Evolutionary conservation across 2,888 invertebrate species (phyloP), one percentile per base, ranked within the genome.

Genomic region (Calameuta pallipes): DNA sequence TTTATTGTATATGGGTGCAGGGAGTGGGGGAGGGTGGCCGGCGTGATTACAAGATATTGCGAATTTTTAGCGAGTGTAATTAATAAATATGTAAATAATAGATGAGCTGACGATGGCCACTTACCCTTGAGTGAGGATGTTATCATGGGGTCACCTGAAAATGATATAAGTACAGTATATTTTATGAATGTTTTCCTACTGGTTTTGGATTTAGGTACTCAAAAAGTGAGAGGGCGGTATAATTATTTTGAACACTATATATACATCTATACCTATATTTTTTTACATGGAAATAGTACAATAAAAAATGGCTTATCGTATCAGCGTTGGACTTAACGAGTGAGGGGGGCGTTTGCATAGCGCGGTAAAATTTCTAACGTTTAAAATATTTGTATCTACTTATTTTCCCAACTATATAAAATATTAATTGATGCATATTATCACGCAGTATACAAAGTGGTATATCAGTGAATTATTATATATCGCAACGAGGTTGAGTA

Each of bases 141-240:
- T 90, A 91, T 91, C 91, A 91, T 91, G 86, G 91, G 91, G 82
- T 91, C 91, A 90, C 91, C 91, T 91, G 91, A 89, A 91, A 91
- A 90, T 84, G 87, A 90, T 86, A 90, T 82, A 89, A 89, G 84
- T 89, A 89, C 85, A 90, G 56, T 56, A 85, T 90, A 88, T 87
- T 88, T 88, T 84, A 83, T 88, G 84, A 87, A 85, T 82, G 85
- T 87, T 80, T 23, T 23, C 56, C 23, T 9, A 23, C 9, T 56
- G 56, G 2, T 15, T 56, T 56, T 56, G 23, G 0, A 56, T 56
- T 56, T 23, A n/a, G n/a, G n/a, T n/a, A 23, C 56, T 56, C 36
- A 56, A 9, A 23, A 23, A 56, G 23, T 23, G 23, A 23, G 23
- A 15, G 23, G 6, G 41, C 15, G 23, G 6, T 15, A 15, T 23